These are phyloP conservation scores for Gallinago jamesoni DNA, from an alignment of 2,113 vertebrate genomes.

Conservation along the genomic window DNA sequence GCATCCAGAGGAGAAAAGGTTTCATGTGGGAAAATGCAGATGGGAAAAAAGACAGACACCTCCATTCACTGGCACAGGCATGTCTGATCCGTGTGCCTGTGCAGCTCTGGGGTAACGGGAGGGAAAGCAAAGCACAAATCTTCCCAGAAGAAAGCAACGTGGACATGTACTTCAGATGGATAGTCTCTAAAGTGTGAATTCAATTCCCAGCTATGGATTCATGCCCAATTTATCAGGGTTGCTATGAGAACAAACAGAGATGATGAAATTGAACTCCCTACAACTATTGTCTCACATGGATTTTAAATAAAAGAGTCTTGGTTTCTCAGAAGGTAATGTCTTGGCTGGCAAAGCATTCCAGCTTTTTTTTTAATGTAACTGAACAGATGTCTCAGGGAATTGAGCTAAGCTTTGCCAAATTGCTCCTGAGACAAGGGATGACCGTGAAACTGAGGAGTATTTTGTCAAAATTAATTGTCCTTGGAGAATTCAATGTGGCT, in stretches of 20 bases:
- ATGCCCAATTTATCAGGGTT: not conserved
- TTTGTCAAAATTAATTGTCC: not conserved
- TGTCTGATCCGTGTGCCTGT: fast-evolving
- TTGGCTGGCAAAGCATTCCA: not conserved
- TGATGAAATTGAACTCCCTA: not conserved
- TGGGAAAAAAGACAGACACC: not conserved
- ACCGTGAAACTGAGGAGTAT: not conserved
- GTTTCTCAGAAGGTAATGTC: not conserved
- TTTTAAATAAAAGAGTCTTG: not conserved
- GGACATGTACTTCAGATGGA: not conserved
- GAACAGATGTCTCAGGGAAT: not conserved
- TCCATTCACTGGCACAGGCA: fast-evolving
- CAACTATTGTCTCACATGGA: not conserved
- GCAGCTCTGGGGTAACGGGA: not conserved
- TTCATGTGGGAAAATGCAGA: not conserved
- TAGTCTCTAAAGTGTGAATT: not conserved
- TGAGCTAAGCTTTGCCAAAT: not conserved
- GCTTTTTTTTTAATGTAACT: not conserved
- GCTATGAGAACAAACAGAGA: not conserved
- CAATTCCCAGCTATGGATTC: not conserved
- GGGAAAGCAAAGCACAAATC: not conserved
- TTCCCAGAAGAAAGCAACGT: fast-evolving
- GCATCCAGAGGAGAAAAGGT: not conserved
- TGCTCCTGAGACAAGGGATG: not conserved
- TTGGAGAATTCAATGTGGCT: not conserved